Evolutionary conservation across 2,888 invertebrate genomes (phyloP).

Genomic region (Drosophila helvetica): DNA sequence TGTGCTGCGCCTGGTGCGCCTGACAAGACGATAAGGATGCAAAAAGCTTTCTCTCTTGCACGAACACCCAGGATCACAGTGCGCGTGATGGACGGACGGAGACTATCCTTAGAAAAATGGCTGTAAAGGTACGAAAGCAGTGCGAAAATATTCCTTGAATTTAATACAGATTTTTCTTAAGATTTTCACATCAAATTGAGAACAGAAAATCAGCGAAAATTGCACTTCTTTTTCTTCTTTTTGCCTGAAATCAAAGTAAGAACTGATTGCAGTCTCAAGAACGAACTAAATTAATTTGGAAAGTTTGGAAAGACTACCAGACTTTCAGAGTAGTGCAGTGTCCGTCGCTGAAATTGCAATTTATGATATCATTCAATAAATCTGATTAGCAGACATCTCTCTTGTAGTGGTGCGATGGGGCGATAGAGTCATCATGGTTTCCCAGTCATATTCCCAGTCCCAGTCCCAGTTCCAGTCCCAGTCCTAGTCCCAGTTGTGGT

Average conservation of each 20-base stretch:
- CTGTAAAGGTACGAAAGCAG: no score
- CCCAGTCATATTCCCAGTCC: neutral
- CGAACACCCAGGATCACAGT: neutral
- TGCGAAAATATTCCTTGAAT: no score
- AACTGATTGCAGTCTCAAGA: no score
- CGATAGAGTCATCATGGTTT: neutral
- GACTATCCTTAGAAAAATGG: no score
- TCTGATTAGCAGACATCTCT: neutral
- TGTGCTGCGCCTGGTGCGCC: constrained; percentile 7
- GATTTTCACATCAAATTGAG: no score
- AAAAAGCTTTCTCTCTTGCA: neutral
- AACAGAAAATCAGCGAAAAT: no score
- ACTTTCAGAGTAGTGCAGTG: neutral
- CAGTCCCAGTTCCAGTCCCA: neutral
- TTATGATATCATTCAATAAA: neutral
- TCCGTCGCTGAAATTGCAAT: neutral
- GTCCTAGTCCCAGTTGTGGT: constrained; percentile 7
- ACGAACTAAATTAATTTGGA: no score
- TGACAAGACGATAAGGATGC: constrained; percentile 14
- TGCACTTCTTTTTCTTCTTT: no score
- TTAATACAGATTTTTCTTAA: no score
- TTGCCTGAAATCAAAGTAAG: no score
- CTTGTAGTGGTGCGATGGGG: neutral
- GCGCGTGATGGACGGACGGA: no score
- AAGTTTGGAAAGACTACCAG: neutral